Percentiles rank a stretch among this genome's conserved stretches.
phyloP scores from a whole-genome alignment of 2,113 vertebrate species.

The Pseudopodoces humilis region DNA sequence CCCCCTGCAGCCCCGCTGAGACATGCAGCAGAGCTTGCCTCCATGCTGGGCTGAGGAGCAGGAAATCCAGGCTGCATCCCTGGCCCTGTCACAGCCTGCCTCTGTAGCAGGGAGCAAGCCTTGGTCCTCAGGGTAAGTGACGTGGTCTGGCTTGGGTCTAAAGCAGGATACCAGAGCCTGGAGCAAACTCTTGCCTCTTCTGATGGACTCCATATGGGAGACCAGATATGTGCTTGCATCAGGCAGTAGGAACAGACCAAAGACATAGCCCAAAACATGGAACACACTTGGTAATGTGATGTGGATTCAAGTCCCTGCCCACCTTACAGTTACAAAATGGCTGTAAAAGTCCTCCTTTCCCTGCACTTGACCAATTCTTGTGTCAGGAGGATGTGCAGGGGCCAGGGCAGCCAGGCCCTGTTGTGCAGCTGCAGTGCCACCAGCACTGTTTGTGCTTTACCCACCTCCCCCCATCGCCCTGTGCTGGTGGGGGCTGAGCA shows the following conservation, averaged over 20 bases:
- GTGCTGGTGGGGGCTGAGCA: background rate
- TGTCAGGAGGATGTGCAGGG: background rate
- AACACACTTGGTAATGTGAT: background rate
- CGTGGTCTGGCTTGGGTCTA: background rate
- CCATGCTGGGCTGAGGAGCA: background rate
- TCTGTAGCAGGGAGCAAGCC: background rate
- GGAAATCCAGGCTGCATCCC: background rate
- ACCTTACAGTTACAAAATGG: background rate
- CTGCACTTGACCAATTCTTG: background rate
- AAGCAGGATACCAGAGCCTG: background rate
- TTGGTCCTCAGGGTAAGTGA: background rate
- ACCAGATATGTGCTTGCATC: background rate
- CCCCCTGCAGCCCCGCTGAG: background rate
- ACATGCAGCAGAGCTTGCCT: constrained; percentile 1
- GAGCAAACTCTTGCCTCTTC: background rate
- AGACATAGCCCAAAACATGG: background rate
- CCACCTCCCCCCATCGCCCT: accelerated
- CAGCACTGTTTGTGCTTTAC: background rate
- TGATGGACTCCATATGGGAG: background rate
- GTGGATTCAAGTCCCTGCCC: background rate
- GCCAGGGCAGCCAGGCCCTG: accelerated
- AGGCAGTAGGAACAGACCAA: background rate
- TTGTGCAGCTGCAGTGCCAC: background rate
- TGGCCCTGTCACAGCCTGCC: background rate
- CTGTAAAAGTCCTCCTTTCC: background rate